phyloP scores from a whole-genome alignment of 1,140 invertebrate species.

The Caenorhabditis latens region DNA sequence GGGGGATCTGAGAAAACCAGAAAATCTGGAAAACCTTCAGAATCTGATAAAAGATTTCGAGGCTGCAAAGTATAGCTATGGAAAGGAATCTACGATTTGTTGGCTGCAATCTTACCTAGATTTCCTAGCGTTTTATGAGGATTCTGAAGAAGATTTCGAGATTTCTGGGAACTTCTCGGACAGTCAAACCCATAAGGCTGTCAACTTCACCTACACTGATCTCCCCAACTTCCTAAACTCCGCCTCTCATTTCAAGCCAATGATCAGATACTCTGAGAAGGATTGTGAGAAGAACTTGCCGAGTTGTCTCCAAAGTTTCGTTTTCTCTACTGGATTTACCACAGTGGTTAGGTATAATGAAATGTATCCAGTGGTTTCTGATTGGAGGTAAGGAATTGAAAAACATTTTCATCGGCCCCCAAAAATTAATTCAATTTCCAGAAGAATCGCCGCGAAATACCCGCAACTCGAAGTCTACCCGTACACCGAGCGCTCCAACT shows the following conservation, averaged over 20 bases:
- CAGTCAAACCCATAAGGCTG: neutral
- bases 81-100: conserved; percentile 64
- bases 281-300: conserved; percentile 60
- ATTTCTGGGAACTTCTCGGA: neutral
- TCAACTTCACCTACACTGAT: conserved; percentile 62
- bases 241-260: conserved; percentile 57
- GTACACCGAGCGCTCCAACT: conserved; percentile 65
- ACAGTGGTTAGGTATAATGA: conserved; percentile 65
- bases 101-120: conserved; percentile 65
- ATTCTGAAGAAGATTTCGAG: conserved; percentile 55
- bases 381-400: conserved; percentile 54
- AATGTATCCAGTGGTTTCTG: conserved; percentile 64
- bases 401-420: neutral
- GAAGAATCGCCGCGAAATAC: conserved; percentile 59
- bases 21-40: conserved; percentile 45
- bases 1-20: conserved; percentile 61
- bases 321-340: conserved; percentile 69
- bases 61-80: conserved; percentile 55
- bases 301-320: conserved; percentile 59
- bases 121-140: conserved; percentile 57
- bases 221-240: conserved; percentile 62
- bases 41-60: conserved; percentile 58
- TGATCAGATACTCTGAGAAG: conserved; percentile 43
- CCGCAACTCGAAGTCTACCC: conserved; percentile 60
- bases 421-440: neutral